A percentile compares a stretch with the other conserved stretches of the same genome.
phyloP scores from a whole-genome alignment of 2,888 invertebrate species.

The Meta bourneti region DNA sequence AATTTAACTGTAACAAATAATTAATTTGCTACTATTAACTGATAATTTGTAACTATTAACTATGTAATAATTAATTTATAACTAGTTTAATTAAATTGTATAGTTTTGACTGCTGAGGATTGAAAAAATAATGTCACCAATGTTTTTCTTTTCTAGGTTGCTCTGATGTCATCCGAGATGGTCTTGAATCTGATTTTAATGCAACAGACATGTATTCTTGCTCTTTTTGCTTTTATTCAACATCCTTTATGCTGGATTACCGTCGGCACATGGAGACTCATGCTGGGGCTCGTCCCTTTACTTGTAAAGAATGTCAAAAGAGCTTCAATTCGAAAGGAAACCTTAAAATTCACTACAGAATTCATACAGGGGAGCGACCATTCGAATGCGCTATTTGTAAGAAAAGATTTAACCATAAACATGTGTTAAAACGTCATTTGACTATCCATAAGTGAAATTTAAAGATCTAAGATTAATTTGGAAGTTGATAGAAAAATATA shows the following conservation, averaged over 20 bases:
- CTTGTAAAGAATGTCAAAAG: conserved; percentile 22
- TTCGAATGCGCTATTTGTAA: conserved; percentile 44
- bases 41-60: too few species aligned
- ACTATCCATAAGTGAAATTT: conserved; percentile 7
- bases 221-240: conserved; percentile 27
- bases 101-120: too few species aligned
- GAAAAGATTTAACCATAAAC: conserved; percentile 29
- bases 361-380: conserved; percentile 51
- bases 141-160: background rate
- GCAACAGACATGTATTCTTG: conserved; percentile 1
- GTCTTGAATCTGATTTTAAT: background rate
- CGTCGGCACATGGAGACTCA: conserved; percentile 12
- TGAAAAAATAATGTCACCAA: too few species aligned
- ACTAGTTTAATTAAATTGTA: too few species aligned
- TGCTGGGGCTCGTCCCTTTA: background rate
- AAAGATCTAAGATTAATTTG: too few species aligned
- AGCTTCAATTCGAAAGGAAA: conserved; percentile 32
- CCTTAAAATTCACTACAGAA: conserved; percentile 36
- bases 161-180: background rate
- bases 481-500: too few species aligned
- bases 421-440: conserved; percentile 24
- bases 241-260: background rate
- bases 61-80: too few species aligned
- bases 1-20: too few species aligned
- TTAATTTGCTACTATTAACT: too few species aligned